Evolutionary conservation across 2,113 vertebrate genomes (phyloP), one percentile per base, ranked within the genome.

Genomic region (Mastomys coucha): DNA sequence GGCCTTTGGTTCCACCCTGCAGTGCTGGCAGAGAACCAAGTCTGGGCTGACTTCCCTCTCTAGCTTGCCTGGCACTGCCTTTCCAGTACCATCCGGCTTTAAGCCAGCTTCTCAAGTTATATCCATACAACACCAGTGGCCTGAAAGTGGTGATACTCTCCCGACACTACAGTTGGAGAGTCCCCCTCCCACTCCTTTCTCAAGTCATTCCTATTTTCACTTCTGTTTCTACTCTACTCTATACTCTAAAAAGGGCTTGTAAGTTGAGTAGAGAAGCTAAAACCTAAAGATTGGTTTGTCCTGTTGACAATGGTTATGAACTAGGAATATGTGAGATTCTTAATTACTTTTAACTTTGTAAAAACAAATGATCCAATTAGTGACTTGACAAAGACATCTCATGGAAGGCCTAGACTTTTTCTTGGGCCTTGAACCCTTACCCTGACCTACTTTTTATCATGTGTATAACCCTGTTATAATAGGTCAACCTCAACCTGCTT

Each of bases 1-100:
- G 88, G 84, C 53, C 92, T 87, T 65, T 82, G 93, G 77, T 77
- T 95, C 96, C 81, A 95, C 92, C 97, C 96, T 92, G 85, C 85
- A 36, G 49, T 94, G 28, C 69, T 94, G 96, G 94, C 86, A 49
- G 12, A 65, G 72, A 28, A 73, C 86, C 96, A 92, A n/a, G 81
- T 94, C 95, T 96, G 81, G 85, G 92, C 86, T 88, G 86, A 95
- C 76, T 97, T 97, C 93, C 91, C 90, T 58, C 91, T 93, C 81
- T 63, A 67, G 91, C 42, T 69, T 63, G 91, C 60, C 80, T 73
- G 95, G 86, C 91, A 91, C 72, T 75, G 72, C 92, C 88, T 97
- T 97, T 97, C 95, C 22, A 36, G 92, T 82, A 91, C 77, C 70
- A 87, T 42, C 33, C 49, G 81, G 94, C 88, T 26, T 88, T 53